Evolutionary conservation across 2,113 vertebrate genomes (phyloP), one percentile per base, ranked within the genome.

Genomic region (Cynoglossus semilaevis): DNA sequence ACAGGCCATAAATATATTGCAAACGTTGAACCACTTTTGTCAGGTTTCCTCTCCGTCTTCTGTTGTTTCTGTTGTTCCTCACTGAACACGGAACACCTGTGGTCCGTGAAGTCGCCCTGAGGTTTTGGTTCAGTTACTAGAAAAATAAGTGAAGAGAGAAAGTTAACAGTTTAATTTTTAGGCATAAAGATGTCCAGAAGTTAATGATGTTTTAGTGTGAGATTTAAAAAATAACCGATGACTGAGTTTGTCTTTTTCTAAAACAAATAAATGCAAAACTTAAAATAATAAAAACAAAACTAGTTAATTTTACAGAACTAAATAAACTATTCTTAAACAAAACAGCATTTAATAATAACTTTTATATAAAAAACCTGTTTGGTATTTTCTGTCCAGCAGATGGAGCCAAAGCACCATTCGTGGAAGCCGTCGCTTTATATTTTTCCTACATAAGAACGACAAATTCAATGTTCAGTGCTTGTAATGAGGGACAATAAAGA

Each of bases 321-420:
- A 29, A 6, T 29, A 29, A 29, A n/a, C n/a, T n/a, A n/a, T n/a
- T n/a, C n/a, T n/a, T n/a, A n/a, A n/a, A n/a, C n/a, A n/a, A n/a
- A n/a, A n/a, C n/a, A n/a, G n/a, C n/a, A n/a, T n/a, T n/a, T n/a
- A n/a, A n/a, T n/a, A n/a, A n/a, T n/a, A n/a, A n/a, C n/a, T n/a
- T 14, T 0, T 10, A 5, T 8, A 44, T 19, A 5, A 53, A 6
- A 70, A 77, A 89, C 88, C 89, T 70, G 74, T 66, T 66, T 59
- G 70, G 65, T 48, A 36, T 84, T 45, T 79, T 82, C 65, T 87
- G 76, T 71, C 88, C 88, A 85, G 81, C 72, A 90, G 88, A 81
- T 83, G 79, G 76, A 40, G 68, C 72, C 67, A 88, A 64, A 78
- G 54, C 70, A 35, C 49, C 22, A 5, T 61, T 77, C 15, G 29